Evolutionary conservation across 2,113 vertebrate genomes (phyloP).

Genomic region (Fregetta grallaria): DNA sequence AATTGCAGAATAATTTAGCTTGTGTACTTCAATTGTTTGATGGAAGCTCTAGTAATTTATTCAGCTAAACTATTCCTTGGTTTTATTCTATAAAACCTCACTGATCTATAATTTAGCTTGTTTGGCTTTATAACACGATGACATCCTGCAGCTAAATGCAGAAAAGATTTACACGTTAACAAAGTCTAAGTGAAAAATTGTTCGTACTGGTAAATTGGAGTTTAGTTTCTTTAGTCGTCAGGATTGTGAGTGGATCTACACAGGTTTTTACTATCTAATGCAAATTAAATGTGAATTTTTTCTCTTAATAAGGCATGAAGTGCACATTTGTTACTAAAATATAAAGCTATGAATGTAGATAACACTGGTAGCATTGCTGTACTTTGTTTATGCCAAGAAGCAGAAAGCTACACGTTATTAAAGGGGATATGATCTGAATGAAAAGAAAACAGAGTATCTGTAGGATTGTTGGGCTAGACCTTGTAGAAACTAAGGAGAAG

Average conservation of each 20-base stretch:
- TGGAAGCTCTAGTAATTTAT: neutral
- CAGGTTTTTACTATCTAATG: neutral
- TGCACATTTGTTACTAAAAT: neutral
- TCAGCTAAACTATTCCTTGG: neutral
- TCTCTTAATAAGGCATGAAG: neutral
- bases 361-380: neutral
- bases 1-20: neutral
- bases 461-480: neutral
- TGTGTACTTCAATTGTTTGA: neutral
- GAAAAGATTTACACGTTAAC: neutral
- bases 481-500: neutral
- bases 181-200: neutral
- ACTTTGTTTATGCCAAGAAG: neutral
- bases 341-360: neutral
- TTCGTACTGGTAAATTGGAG: neutral
- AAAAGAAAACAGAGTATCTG: neutral
- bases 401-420: neutral
- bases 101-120: neutral
- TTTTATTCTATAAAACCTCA: neutral
- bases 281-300: neutral
- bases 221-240: neutral
- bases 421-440: neutral
- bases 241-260: neutral
- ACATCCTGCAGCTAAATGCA: neutral
- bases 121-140: neutral